These are phyloP conservation scores for Todiramphus saurophagus DNA, from an alignment of 2,113 vertebrate species.

Conservation along the genomic window DNA sequence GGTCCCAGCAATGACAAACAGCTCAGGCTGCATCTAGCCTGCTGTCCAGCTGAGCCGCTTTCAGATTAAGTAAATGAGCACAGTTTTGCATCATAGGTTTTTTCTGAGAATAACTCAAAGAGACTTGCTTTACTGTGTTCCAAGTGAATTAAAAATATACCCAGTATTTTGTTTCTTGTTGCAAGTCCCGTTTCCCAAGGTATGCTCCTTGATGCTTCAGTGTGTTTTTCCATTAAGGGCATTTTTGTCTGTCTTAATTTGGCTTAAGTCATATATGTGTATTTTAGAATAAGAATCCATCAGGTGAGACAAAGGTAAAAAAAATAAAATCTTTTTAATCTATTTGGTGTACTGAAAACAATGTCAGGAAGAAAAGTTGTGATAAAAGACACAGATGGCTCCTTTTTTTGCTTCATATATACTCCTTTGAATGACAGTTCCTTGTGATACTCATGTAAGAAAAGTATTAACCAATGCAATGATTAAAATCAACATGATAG, in stretches of 20 bases:
- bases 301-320: not conserved
- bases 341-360: not conserved
- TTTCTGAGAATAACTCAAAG: not conserved
- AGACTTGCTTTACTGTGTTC: not conserved
- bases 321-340: not conserved
- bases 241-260: not conserved
- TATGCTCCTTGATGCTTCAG: not conserved
- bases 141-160: not conserved
- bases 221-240: not conserved
- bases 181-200: not conserved
- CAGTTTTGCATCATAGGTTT: not conserved
- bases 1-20: conserved; percentile 1
- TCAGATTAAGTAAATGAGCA: not conserved
- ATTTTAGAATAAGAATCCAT: not conserved
- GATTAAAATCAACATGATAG: not conserved
- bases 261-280: not conserved
- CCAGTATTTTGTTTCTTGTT: not conserved
- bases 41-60: conserved; percentile 11
- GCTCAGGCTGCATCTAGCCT: not conserved
- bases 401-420: not conserved
- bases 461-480: not conserved
- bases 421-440: not conserved
- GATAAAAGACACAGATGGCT: not conserved
- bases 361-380: not conserved
- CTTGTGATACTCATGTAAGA: not conserved